Base-by-base conservation (phyloP, 2,888 invertebrate species). In the Oeneis ivallda region DNA sequence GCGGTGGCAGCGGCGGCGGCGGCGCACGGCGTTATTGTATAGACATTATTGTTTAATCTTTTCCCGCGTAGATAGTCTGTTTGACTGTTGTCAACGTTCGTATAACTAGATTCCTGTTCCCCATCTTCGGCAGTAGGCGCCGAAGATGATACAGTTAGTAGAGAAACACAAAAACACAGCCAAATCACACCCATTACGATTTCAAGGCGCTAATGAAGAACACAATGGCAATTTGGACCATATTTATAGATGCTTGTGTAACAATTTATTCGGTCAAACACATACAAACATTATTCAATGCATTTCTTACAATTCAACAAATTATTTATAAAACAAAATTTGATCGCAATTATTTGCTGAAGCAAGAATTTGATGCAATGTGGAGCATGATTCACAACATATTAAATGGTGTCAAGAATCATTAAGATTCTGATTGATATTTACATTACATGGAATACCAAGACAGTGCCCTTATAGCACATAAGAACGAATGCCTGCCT, bases 211-310 rank as follows among this genome's bases (percentile, higher is more conserved):
- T 75, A 80, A 82, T 76, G 75, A 78, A 74, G 75, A 66, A 62
- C 69, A 43, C 67, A 71, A 73, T 74, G 71, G 69, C 68, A 72
- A 62, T 71, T 71, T 73, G 71, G 76, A 79, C 79, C 80, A 81
- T 84, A 83, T 88, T 86, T 85, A 87, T 86, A 86, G 78, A 77
- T 68, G 74, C 75, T 74, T 76, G 73, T 72, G 75, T 70, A 75
- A 75, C 65, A 71, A 26, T 58, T 69, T 73, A 74, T 78, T 75
- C 72, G 70, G 73, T 70, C 72, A 72, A 53, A 72, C 53, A 74
- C 76, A 62, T 75, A 76, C 79, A 80, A 75, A 56, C 13, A 19
- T 41, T 41, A 37, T 37, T 81, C 73, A 62, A 79, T 80, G 85
- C 82, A 84, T 65, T 72, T 49, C 34, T 65, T 60, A 62, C 58